Evolutionary conservation across 2,113 vertebrate species (phyloP).

Genomic region (Bucco capensis): DNA sequence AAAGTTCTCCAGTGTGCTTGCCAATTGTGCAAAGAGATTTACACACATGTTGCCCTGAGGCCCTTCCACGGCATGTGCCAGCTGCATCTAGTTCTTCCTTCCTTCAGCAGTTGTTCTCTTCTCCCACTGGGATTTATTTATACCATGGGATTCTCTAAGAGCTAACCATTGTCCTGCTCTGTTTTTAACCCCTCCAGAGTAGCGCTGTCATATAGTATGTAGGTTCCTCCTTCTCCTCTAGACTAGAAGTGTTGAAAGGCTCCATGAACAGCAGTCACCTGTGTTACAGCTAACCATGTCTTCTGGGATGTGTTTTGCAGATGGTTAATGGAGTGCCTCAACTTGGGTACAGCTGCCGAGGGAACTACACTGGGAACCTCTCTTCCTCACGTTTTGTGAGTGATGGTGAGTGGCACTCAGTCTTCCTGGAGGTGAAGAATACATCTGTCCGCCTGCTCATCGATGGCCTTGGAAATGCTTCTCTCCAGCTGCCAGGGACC

Average conservation of each 20-base stretch:
- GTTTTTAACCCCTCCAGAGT: not conserved
- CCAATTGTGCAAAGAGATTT: constrained; percentile 21
- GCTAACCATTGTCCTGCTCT: not conserved
- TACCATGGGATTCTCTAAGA: not conserved
- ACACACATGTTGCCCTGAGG: not conserved
- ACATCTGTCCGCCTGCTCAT: constrained; percentile 71
- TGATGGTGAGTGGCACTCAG: constrained; percentile 80
- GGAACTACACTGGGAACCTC: constrained; percentile 52
- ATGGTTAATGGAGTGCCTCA: constrained; percentile 74
- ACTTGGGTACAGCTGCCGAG: constrained; percentile 79
- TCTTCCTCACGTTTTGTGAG: constrained; percentile 67
- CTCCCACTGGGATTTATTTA: not conserved
- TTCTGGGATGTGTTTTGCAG: constrained; percentile 68
- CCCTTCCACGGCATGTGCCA: not conserved
- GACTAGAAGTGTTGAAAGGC: not conserved
- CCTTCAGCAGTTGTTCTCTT: not conserved
- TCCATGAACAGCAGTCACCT: not conserved
- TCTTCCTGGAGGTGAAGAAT: constrained; percentile 82
- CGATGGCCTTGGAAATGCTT: constrained; percentile 62
- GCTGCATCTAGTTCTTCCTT: not conserved
- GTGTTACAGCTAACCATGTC: not conserved
- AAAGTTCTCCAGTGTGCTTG: not conserved
- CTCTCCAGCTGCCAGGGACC: constrained; percentile 63
- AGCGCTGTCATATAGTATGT: rapidly evolving
- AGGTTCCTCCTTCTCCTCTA: not conserved